Conservation (phyloP, 2,797 vertebrate species). For the Characodon lateralis region DNA sequence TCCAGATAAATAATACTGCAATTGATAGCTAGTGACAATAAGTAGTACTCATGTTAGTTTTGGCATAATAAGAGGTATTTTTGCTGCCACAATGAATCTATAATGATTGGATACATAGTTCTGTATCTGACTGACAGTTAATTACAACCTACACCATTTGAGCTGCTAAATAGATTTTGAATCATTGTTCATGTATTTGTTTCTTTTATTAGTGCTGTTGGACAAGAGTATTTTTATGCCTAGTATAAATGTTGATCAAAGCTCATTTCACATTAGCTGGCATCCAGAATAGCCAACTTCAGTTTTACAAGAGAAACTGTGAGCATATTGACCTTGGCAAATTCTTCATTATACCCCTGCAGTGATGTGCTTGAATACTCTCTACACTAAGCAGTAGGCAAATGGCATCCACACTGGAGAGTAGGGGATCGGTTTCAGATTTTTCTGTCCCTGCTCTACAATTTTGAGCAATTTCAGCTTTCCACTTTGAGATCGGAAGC, state of each 20-base stretch:
- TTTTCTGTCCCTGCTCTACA: slow-evolving; percentile 7
- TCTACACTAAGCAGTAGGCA: slow-evolving; percentile 22
- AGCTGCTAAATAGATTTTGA: not conserved
- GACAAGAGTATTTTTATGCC: slow-evolving; percentile 2
- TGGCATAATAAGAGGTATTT: not conserved
- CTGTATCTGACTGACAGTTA: slow-evolving; percentile 6
- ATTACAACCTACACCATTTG: not conserved
- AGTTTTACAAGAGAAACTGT: slow-evolving; percentile 17
- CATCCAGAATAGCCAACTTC: not conserved
- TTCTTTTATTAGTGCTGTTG: not conserved
- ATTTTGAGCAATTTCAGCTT: slow-evolving; percentile 27
- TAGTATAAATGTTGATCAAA: slow-evolving; percentile 1
- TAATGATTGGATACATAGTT: not conserved
- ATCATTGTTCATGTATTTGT: not conserved
- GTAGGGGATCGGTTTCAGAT: slow-evolving; percentile 13
- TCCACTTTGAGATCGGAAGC: slow-evolving; percentile 18
- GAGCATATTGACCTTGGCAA: slow-evolving; percentile 28
- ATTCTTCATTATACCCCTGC: slow-evolving; percentile 8
- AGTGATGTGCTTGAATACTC: slow-evolving; percentile 25
- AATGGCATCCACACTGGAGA: slow-evolving; percentile 24
- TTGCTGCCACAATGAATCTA: not conserved
- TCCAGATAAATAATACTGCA: not conserved
- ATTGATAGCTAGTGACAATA: not conserved
- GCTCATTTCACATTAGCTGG: slow-evolving; percentile 15
- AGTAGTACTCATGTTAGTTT: not conserved